Base-by-base conservation (phyloP, 1,140 invertebrate genomes). In the Drosophila serrata region DNA sequence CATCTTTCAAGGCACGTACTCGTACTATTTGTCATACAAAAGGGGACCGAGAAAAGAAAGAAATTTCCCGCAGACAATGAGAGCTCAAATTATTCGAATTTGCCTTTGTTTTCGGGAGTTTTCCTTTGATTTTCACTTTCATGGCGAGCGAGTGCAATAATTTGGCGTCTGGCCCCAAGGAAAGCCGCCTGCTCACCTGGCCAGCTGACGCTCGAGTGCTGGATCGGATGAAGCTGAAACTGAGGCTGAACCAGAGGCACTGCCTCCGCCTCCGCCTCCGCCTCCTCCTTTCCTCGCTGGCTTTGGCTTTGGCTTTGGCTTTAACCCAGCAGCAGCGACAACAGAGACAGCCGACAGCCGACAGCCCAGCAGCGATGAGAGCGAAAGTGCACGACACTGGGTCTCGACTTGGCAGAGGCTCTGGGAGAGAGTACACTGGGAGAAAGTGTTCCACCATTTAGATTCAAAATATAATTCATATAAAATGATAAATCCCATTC, bases 381-480 rank as follows among this genome's bases (percentile, higher is more conserved):
- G 85, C 85, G 85, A 88, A 88, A 88, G 85, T 85, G 85, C 85
- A 90, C 85, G 85, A 88, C 85, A 81, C 65, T 78, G 73, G 57
- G 61, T 74, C 51, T 53, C 46, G 49, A 43, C 51, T 49, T 19
- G 35, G 48, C 53, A 24, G 40, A 11, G 42, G 40, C 48, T 60
- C 31, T 35, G 53, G 46, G 57, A 62, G 58, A 51, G 74, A 45
- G 63, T 53, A 27, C 56, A 61, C 56, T 24, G 27, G 48, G 27
- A 19, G 3, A 49, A 49, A 33, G 11, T 9, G 11, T 11, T 33
- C 3, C 31, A 33, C 9, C 11, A 33, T 33, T 33, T n/a, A n/a
- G n/a, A n/a, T n/a, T n/a, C n/a, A n/a, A n/a, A n/a, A n/a, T n/a
- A n/a, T n/a, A n/a, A n/a, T n/a, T n/a, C n/a, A n/a, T n/a, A n/a